These are phyloP conservation scores for Dorcus hopei DNA, from an alignment of 2,888 invertebrate genomes.

Conservation along the genomic window DNA sequence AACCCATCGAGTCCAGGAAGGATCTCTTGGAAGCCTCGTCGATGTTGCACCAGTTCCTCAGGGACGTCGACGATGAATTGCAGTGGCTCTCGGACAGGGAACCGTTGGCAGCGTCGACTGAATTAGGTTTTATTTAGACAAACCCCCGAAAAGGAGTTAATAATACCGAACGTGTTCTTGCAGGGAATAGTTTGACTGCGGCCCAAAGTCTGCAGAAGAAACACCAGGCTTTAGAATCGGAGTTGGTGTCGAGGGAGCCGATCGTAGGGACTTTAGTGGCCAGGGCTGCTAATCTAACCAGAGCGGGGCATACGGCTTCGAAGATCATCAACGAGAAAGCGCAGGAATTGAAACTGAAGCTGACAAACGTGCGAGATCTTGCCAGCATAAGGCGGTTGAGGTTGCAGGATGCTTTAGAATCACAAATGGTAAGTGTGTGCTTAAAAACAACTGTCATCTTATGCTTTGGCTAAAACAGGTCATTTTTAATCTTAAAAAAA, in stretches of 20 bases:
- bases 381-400: slow-evolving; percentile 69
- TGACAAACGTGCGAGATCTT: slow-evolving; percentile 68
- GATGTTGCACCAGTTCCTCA: slow-evolving; percentile 81
- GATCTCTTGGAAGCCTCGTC: slow-evolving; percentile 92
- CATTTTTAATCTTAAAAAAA: no score
- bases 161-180: not conserved
- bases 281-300: slow-evolving; percentile 75
- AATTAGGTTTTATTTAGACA: slow-evolving; percentile 48
- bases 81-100: slow-evolving; percentile 85
- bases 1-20: slow-evolving; percentile 85
- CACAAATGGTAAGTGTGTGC: slow-evolving; percentile 63
- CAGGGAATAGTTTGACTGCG: slow-evolving; percentile 57
- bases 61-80: slow-evolving; percentile 90
- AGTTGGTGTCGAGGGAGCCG: slow-evolving; percentile 83
- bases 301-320: slow-evolving; percentile 83
- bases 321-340: slow-evolving; percentile 67
- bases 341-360: slow-evolving; percentile 65
- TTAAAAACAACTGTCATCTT: no score
- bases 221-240: slow-evolving; percentile 87
- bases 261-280: slow-evolving; percentile 70
- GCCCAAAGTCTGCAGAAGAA: slow-evolving; percentile 92
- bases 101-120: slow-evolving; percentile 65
- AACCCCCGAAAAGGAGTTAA: not conserved
- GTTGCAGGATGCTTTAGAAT: slow-evolving; percentile 77
- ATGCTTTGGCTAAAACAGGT: no score